Evolutionary conservation across 2,888 invertebrate genomes (phyloP).

Genomic region (Drosophila paramelanica): DNA sequence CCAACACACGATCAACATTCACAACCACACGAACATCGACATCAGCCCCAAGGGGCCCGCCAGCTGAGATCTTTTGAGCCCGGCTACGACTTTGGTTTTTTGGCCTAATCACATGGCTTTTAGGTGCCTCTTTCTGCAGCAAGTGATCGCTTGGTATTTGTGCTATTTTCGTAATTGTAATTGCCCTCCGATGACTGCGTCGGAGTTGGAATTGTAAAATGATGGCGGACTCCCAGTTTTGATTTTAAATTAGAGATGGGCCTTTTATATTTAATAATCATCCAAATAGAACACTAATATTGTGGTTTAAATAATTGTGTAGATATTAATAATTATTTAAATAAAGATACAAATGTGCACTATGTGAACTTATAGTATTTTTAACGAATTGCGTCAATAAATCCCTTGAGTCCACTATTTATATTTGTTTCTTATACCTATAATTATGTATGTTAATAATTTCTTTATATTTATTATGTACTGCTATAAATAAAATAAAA

Average conservation of each 20-base stretch:
- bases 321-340: too few species aligned
- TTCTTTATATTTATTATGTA: too few species aligned
- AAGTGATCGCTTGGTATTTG: constrained; percentile 38
- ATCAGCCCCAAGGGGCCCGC: constrained; percentile 32
- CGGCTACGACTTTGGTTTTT: constrained; percentile 24
- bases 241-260: constrained; percentile 28
- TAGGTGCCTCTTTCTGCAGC: constrained; percentile 19
- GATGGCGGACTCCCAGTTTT: neutral
- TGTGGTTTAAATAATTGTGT: too few species aligned
- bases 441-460: too few species aligned
- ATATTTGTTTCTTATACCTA: too few species aligned
- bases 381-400: too few species aligned
- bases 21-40: constrained; percentile 16
- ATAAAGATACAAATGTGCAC: too few species aligned
- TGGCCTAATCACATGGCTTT: constrained; percentile 52
- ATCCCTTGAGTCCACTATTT: too few species aligned
- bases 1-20: constrained; percentile 37
- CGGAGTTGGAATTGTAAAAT: constrained; percentile 23
- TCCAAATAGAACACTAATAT: neutral
- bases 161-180: constrained; percentile 48
- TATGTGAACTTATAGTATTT: too few species aligned
- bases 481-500: too few species aligned
- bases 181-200: constrained; percentile 44
- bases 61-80: constrained; percentile 11
- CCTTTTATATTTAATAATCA: neutral